Evolutionary conservation across 2,113 vertebrate species (phyloP).

Genomic region (Lophius piscatorius): DNA sequence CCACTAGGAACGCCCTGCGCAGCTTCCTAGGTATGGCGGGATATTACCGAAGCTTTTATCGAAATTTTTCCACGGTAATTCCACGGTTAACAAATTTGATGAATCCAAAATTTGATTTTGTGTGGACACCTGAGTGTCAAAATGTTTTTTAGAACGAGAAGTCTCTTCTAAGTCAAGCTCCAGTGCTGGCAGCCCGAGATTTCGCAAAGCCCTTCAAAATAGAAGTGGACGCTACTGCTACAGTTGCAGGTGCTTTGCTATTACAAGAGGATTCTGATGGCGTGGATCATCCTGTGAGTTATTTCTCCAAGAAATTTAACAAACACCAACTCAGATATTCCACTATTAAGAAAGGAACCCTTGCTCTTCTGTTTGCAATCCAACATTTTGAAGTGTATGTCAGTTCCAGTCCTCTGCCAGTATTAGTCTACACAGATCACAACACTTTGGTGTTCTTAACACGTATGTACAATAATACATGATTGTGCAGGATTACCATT

Average conservation of each 20-base stretch:
- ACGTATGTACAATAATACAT: too few species aligned
- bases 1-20: too few species aligned
- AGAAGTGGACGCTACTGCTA: neutral
- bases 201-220: neutral
- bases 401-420: too few species aligned
- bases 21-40: neutral
- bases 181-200: neutral
- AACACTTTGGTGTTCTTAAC: too few species aligned
- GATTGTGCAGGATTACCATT: too few species aligned
- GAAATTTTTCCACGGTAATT: neutral
- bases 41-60: neutral
- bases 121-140: neutral
- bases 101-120: neutral
- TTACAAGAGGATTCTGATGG: neutral
- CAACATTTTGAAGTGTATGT: too few species aligned
- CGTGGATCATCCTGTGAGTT: neutral
- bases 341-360: too few species aligned
- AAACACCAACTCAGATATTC: too few species aligned
- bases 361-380: too few species aligned
- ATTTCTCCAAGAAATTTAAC: neutral
- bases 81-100: neutral
- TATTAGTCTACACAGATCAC: too few species aligned
- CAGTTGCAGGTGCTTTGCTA: neutral
- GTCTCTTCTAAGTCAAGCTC: neutral
- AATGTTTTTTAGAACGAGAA: neutral